Evolutionary conservation across 2,113 vertebrate species (phyloP), one percentile per base, ranked within the genome.

Genomic region (Syngnathus floridae): DNA sequence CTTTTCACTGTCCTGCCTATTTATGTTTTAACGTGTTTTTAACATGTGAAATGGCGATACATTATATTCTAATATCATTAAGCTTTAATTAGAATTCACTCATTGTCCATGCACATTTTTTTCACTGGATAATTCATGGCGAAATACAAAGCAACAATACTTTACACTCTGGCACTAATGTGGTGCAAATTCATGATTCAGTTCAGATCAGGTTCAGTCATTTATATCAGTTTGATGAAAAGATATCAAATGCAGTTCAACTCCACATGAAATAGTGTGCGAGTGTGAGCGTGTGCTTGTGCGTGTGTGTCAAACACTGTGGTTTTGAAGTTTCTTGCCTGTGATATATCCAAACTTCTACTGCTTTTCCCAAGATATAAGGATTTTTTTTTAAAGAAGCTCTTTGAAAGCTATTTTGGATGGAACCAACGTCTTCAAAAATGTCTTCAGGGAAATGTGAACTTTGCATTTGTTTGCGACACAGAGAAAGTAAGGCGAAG

Each of bases 331-430:
- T 82, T 75, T 73, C 66, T 74, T 52, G 31, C 52, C 64, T 65
- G 74, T 52, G 72, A 31, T 31, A 79, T 83, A 78, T 66, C 48
- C 31, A 82, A 81, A 78, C 76, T 78, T 75, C 62, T 51, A 67
- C 46, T 55, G 69, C 64, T 74, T 73, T 72, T 80, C 73, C 71
- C 81, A 63, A 71, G 77, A 80, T 70, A 59, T 71, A 48, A 64
- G 48, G 49, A 65, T 72, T 80, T 75, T 72, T 78, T 75, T 75
- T 78, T 73, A 80, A 72, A 73, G 54, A 61, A 65, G 59, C 73
- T 80, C 69, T 80, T 74, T 78, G 73, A 85, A 76, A 74, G 59
- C 56, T 71, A 31, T 68, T 80, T 65, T 35, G 70, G 61, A 67
- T 63, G 65, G 76, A 78, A 74, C 66, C 65, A 68, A 71, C 70